Conservation (phyloP, 1,140 invertebrate species). For the Parapsyche elsis region DNA sequence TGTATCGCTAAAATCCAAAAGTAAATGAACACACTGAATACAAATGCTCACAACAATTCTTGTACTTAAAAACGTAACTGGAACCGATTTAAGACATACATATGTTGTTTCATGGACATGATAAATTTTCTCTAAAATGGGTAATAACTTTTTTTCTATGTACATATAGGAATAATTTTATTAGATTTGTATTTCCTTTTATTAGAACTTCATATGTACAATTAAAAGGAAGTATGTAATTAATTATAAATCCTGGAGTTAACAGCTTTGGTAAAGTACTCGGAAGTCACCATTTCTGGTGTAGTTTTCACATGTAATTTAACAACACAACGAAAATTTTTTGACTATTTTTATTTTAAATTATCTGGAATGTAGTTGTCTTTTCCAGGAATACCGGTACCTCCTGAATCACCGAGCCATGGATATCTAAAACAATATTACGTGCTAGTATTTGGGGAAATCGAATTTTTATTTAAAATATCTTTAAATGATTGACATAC, state of each 20-base stretch:
- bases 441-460: neutral
- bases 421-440: conserved; percentile 69
- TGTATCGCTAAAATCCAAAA: too few species aligned
- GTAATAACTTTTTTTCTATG: too few species aligned
- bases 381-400: conserved; percentile 79
- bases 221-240: conserved; percentile 43
- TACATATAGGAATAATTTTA: too few species aligned
- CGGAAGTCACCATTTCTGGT: neutral
- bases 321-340: neutral
- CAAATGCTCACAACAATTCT: too few species aligned
- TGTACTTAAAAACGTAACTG: too few species aligned
- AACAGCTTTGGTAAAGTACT: conserved; percentile 52
- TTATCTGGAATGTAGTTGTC: conserved; percentile 86
- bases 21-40: too few species aligned
- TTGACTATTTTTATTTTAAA: conserved; percentile 60
- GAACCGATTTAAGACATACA: too few species aligned
- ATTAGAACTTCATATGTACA: conserved; percentile 48
- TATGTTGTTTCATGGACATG: too few species aligned
- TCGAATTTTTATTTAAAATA: neutral
- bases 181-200: conserved; percentile 15
- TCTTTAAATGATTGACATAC: conserved; percentile 61
- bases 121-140: too few species aligned
- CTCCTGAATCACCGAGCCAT: conserved; percentile 87
- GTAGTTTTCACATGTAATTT: neutral
- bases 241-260: conserved; percentile 47